These are phyloP conservation scores for Nannospalax galili DNA, from an alignment of 2,113 vertebrate species.

Conservation along the genomic window DNA sequence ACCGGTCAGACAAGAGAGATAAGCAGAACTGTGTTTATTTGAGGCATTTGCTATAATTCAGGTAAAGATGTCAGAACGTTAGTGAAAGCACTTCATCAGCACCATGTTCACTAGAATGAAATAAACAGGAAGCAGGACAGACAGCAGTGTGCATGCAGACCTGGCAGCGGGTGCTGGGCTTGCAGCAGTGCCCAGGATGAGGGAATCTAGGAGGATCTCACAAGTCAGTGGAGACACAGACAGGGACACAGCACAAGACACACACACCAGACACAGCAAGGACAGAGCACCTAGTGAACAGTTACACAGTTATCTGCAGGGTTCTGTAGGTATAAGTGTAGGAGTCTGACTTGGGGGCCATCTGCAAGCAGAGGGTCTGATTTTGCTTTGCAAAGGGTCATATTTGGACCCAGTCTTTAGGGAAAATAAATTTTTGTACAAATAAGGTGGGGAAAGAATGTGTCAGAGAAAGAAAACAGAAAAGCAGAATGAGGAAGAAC, in stretches of 20 bases:
- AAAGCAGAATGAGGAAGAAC: neutral
- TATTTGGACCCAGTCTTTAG: neutral
- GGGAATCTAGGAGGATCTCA: neutral
- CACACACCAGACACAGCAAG: neutral
- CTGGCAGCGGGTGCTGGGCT: neutral
- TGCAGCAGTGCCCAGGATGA: neutral
- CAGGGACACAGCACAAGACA: neutral
- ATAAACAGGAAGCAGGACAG: neutral
- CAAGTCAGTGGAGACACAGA: neutral
- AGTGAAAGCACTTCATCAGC: neutral
- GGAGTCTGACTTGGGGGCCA: neutral
- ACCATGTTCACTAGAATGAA: neutral
- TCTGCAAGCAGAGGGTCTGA: neutral
- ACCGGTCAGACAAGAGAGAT: neutral
- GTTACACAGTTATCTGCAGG: neutral
- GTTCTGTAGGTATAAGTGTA: neutral
- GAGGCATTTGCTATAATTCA: neutral
- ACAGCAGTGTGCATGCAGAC: neutral
- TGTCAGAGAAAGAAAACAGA: too few relatives aligned
- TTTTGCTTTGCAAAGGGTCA: neutral
- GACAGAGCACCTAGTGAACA: neutral
- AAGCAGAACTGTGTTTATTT: neutral
- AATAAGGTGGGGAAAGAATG: neutral
- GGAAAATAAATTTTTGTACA: neutral
- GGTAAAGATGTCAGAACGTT: neutral